Base-by-base conservation (phyloP, 1,140 invertebrate genomes). In the Apis laboriosa region DNA sequence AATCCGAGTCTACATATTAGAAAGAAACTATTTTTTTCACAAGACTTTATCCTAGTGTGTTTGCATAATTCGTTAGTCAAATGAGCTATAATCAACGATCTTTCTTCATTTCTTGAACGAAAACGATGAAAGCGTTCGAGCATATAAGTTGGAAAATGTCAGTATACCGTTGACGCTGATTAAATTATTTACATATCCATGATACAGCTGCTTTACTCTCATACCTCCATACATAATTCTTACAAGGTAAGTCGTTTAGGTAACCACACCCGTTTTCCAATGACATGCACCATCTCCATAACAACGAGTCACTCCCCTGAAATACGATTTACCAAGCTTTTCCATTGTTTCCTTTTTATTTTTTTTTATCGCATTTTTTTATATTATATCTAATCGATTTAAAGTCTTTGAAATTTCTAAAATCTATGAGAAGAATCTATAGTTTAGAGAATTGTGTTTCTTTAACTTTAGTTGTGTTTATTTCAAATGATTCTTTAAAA, bases 141-240 rank as follows among this genome's bases (percentile, higher is more conserved):
- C 49, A 64, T 21, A 53, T 21, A 66, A 28, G 0, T 19, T 53
- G 3, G 24, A 21, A 82, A 77, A 61, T 49, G 56, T 43, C 64
- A 28, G 11, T 49, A 15, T 43, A 82, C 24, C 43, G 49, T 53
- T 19, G 55, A 19, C 64, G 13, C 51, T 51, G 43, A 43, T 84
- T 84, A 58, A 85, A 87, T 86, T 81, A 87, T 82, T 79, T 76
- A 55, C 58, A n/a, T 67, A 58, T 49, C 24, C 71, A 51, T 70
- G 12, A 49, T 66, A 76, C 83, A 87, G 76, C 71, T 84, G 85
- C 34, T 43, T 49, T 28, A n/a, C 34, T 87, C 85, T 80, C 86
- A 88, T 56, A 64, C 64, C 73, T 51, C 60, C n/a, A 76, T 88
- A 61, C 56, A 88, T 87, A 87, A 87, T 87, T 88, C 78, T 56